These are phyloP conservation scores for Poicephalus meyeri DNA, from an alignment of 2,113 vertebrate species.

Conservation along the genomic window DNA sequence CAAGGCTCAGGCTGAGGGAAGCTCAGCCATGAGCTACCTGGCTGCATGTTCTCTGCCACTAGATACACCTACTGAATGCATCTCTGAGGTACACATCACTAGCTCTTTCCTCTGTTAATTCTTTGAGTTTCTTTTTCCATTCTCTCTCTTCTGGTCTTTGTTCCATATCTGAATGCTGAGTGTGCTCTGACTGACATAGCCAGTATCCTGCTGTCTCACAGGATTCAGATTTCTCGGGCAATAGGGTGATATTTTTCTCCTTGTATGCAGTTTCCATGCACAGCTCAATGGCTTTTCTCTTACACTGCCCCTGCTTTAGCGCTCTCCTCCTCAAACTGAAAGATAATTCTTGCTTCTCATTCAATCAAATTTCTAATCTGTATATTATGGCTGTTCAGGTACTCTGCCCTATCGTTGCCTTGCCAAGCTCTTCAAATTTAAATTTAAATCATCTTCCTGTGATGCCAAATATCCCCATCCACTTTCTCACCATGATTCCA, in stretches of 20 bases:
- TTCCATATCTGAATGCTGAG: neutral
- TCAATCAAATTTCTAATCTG: neutral
- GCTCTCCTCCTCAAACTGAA: neutral
- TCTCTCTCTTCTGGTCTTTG: neutral
- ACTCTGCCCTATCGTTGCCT: neutral
- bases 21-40: neutral
- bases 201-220: neutral
- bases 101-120: neutral
- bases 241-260: neutral
- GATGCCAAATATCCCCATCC: neutral
- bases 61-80: neutral
- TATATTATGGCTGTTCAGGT: neutral
- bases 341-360: neutral
- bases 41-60: neutral
- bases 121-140: neutral
- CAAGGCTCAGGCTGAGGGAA: neutral
- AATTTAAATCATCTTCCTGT: neutral
- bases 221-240: neutral
- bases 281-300: neutral
- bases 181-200: neutral
- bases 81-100: neutral
- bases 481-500: neutral
- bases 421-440: neutral
- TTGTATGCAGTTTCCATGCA: neutral
- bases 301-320: neutral